Conservation (phyloP, 1,140 invertebrate genomes). For the Aphelenchoides fujianensis region DNA sequence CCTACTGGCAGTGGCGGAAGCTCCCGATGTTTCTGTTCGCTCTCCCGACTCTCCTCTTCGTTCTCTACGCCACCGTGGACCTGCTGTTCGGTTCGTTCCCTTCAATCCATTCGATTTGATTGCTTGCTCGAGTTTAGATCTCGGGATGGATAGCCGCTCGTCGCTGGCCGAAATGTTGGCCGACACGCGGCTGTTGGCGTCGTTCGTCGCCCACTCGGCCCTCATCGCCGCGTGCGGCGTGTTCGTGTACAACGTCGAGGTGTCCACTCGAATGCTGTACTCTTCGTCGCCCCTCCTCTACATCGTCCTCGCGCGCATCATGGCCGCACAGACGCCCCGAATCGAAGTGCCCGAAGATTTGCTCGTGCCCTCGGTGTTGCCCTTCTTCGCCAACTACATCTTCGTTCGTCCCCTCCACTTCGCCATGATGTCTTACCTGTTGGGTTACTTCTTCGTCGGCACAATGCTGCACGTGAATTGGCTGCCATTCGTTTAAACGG, state of each 20-base stretch:
- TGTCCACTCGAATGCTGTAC: constrained; percentile 36
- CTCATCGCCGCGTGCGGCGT: constrained; percentile 39
- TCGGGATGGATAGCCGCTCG: neutral
- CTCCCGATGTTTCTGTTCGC: constrained; percentile 44
- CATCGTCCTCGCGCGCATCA: constrained; percentile 42
- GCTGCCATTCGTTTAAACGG: constrained; percentile 50
- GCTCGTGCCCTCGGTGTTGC: constrained; percentile 37
- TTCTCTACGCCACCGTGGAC: constrained; percentile 41
- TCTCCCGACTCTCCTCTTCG: constrained; percentile 37
- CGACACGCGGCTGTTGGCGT: constrained; percentile 34
- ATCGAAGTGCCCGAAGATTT: constrained; percentile 40
- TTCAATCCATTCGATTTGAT: neutral
- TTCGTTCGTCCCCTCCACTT: constrained; percentile 31
- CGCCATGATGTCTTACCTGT: constrained; percentile 36
- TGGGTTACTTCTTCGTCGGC: constrained; percentile 46
- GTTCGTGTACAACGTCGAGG: constrained; percentile 47
- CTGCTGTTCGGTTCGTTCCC: constrained; percentile 18
- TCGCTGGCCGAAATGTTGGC: constrained; percentile 32
- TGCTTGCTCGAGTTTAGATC: constrained; percentile 9
- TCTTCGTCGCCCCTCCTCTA: constrained; percentile 50
- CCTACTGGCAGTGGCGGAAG: constrained; percentile 44
- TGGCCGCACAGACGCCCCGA: constrained; percentile 41
- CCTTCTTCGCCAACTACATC: constrained; percentile 43
- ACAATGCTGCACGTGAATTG: constrained; percentile 51
- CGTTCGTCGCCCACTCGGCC: constrained; percentile 44